These are phyloP conservation scores for Macrosteles quadrilineatus DNA, from an alignment of 1,140 invertebrate genomes.

Conservation along the genomic window DNA sequence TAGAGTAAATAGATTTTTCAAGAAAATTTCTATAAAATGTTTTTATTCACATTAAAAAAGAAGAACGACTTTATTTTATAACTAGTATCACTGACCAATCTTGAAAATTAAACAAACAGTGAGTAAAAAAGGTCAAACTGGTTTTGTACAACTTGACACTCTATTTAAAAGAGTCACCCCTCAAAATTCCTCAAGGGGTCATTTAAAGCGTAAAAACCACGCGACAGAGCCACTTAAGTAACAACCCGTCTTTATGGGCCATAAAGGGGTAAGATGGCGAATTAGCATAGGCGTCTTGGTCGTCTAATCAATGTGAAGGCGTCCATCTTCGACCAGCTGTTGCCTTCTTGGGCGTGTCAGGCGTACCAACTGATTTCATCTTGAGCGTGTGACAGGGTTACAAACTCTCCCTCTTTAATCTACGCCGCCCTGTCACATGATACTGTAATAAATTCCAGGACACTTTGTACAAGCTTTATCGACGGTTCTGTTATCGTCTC, in stretches of 20 bases:
- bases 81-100: too few species aligned
- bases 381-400: neutral
- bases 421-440: neutral
- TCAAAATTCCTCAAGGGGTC: neutral
- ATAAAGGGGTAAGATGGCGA: slow-evolving; percentile 16
- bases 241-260: slow-evolving; percentile 14
- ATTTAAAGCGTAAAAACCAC: slow-evolving; percentile 14
- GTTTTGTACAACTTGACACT: too few species aligned
- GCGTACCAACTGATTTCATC: neutral
- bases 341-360: too few species aligned
- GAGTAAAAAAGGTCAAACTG: too few species aligned
- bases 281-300: slow-evolving; percentile 16
- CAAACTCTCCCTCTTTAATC: neutral
- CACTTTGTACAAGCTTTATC: neutral
- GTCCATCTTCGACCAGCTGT: too few species aligned
- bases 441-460: slow-evolving; percentile 2
- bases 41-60: too few species aligned
- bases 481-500: too few species aligned
- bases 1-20: too few species aligned
- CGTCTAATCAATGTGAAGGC: slow-evolving; percentile 4
- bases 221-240: slow-evolving; percentile 6
- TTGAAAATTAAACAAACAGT: too few species aligned
- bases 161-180: too few species aligned
- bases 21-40: too few species aligned
- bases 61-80: too few species aligned